Conservation (phyloP, 2,113 vertebrate species). For the Sturnus vulgaris region DNA sequence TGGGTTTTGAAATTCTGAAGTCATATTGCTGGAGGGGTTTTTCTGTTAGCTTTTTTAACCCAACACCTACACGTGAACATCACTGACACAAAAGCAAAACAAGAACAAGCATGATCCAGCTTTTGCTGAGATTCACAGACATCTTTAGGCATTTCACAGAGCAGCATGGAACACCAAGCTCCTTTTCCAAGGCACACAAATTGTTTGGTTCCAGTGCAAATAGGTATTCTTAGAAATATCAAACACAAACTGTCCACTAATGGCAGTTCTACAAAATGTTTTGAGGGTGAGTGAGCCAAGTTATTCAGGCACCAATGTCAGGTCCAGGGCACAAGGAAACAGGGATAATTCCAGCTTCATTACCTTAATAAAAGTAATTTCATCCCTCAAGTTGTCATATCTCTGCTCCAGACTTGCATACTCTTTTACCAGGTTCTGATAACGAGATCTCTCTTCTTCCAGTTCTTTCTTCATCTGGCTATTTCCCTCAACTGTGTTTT, state of each 20-base stretch:
- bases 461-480: constrained; percentile 79
- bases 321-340: fast-evolving
- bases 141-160: background rate
- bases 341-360: background rate
- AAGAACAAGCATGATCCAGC: background rate
- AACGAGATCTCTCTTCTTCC: constrained; percentile 84
- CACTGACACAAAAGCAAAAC: background rate
- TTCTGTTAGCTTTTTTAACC: background rate
- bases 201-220: background rate
- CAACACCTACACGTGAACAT: background rate
- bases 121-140: background rate
- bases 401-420: constrained; percentile 89
- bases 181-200: background rate
- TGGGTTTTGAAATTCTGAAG: background rate
- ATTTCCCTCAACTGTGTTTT: constrained; percentile 63
- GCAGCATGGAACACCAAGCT: background rate
- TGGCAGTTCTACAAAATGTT: background rate
- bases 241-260: background rate
- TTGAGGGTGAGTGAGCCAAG: fast-evolving
- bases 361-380: constrained; percentile 82
- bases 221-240: background rate
- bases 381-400: constrained; percentile 89
- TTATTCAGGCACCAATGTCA: background rate
- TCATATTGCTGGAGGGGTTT: background rate
- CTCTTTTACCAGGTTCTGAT: constrained; percentile 93